phyloP scores from a whole-genome alignment of 2,888 invertebrate genomes.

The Saturnia pavonia region DNA sequence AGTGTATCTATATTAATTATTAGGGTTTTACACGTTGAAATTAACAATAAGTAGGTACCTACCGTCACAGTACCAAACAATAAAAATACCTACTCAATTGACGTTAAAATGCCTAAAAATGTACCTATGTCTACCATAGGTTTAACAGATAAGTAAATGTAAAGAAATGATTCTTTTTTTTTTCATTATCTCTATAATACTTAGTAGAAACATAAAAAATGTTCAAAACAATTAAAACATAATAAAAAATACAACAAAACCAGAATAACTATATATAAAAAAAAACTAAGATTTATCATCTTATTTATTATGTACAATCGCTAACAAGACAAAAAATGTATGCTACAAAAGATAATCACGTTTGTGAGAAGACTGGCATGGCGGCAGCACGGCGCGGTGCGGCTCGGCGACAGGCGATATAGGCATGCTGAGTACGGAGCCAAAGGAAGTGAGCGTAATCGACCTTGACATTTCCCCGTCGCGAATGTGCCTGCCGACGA shows the following conservation, averaged over 20 bases:
- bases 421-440: conserved; percentile 25
- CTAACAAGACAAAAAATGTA: background rate
- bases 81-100: too few relatives aligned
- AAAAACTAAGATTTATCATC: background rate
- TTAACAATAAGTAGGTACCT: too few relatives aligned
- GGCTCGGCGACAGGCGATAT: conserved; percentile 31
- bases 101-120: too few relatives aligned
- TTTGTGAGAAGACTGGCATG: conserved; percentile 26
- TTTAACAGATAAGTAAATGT: too few relatives aligned
- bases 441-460: conserved; percentile 75
- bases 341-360: background rate
- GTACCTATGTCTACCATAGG: too few relatives aligned
- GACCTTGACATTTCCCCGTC: conserved; percentile 77
- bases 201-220: background rate
- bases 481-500: conserved; percentile 49
- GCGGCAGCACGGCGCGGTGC: conserved; percentile 25
- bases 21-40: too few relatives aligned
- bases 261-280: background rate
- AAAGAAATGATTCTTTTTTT: too few relatives aligned
- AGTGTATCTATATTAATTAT: too few relatives aligned
- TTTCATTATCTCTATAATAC: background rate
- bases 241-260: background rate
- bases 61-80: too few relatives aligned
- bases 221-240: background rate
- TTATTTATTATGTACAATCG: background rate